Percentiles rank a stretch among this genome's conserved stretches.
Evolutionary conservation across 2,888 invertebrate species (phyloP).

Genomic region (Cecidostiba fungosa): DNA sequence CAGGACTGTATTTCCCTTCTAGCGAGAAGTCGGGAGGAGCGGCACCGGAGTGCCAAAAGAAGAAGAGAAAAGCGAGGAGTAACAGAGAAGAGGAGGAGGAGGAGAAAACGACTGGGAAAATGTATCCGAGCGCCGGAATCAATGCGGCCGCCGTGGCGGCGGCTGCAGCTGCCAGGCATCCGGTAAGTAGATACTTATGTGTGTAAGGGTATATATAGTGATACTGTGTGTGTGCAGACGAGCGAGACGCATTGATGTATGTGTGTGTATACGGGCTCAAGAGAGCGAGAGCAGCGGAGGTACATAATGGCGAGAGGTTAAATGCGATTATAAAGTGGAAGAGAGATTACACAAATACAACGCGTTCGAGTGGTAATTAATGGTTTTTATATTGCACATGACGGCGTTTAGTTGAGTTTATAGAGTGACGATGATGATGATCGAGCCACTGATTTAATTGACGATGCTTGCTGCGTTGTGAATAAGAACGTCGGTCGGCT

Average conservation of each 20-base stretch:
- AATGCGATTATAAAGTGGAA: constrained; percentile 50
- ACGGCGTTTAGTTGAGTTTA: background rate
- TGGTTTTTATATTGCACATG: constrained; percentile 33
- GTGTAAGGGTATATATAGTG: background rate
- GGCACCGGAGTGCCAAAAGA: constrained; percentile 14
- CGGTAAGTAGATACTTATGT: constrained; percentile 84
- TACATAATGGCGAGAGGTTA: constrained; percentile 29
- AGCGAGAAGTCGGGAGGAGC: constrained; percentile 15
- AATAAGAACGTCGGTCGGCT: background rate
- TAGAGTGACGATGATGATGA: background rate
- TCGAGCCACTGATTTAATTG: constrained; percentile 21
- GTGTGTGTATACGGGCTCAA: background rate
- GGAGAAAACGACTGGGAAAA: constrained; percentile 79
- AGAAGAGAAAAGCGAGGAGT: constrained; percentile 1
- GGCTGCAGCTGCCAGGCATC: constrained; percentile 92
- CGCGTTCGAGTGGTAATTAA: constrained; percentile 51
- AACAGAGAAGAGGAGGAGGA: constrained; percentile 22
- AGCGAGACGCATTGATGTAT: background rate
- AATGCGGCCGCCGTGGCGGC: constrained; percentile 93
- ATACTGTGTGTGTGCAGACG: background rate
- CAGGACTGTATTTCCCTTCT: constrained; percentile 2
- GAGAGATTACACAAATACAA: background rate
- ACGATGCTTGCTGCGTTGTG: background rate
- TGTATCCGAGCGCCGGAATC: constrained; percentile 94
- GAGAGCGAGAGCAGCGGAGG: background rate